phyloP scores from a whole-genome alignment of 1,140 invertebrate species.

The silkworm (Bombyx mori) region ASM3026992v2 NC_085125.1:7858001-7858500 shows the following conservation, averaged over 20 bases:
- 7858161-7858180: conserved; percentile 63
- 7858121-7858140: conserved; percentile 81
- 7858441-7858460: conserved; percentile 80
- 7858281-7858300: conserved; percentile 79
- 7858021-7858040: conserved; percentile 76
- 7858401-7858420: conserved; percentile 74
- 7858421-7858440: conserved; percentile 81
- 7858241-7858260: conserved; percentile 66
- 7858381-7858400: conserved; percentile 53
- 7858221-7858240: conserved; percentile 63
- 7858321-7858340: conserved; percentile 78
- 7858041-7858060: conserved; percentile 84
- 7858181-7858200: conserved; percentile 63
- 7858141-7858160: conserved; percentile 79
- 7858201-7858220: conserved; percentile 49
- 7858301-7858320: conserved; percentile 76
- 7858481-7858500: conserved; percentile 83
- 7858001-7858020: conserved; percentile 74
- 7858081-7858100: conserved; percentile 79
- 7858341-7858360: conserved; percentile 63
- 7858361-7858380: conserved; percentile 59
- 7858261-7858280: conserved; percentile 73
- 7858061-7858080: conserved; percentile 83
- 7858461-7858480: conserved; percentile 80
- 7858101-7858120: conserved; percentile 76